Conservation (phyloP, 2,113 vertebrate genomes). For the Chlorodrepanis virens region DNA sequence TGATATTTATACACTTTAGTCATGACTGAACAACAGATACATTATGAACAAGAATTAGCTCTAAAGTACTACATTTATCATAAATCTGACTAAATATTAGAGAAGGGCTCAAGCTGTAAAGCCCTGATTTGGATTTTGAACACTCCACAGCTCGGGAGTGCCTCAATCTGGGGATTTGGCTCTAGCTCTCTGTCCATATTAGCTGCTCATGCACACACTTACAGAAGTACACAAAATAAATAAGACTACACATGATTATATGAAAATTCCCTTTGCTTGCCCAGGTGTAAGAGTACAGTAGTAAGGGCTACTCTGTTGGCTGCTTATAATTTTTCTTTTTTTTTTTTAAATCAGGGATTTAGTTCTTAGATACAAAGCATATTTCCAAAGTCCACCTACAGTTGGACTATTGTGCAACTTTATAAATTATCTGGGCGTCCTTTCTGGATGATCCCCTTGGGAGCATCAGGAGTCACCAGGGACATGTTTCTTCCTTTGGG, state of each 20-base stretch:
- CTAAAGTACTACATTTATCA: constrained; percentile 7
- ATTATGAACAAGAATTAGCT: constrained; percentile 9
- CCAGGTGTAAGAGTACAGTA: neutral
- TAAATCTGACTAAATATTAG: constrained; percentile 49
- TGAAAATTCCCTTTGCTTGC: neutral
- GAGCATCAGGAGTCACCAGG: neutral
- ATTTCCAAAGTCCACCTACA: neutral
- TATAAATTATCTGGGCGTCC: neutral
- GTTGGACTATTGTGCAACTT: rapidly evolving
- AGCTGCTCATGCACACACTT: neutral
- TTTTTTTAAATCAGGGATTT: neutral
- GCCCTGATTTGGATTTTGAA: neutral
- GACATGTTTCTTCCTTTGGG: neutral
- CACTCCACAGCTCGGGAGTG: neutral
- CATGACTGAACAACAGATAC: neutral
- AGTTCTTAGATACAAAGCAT: neutral
- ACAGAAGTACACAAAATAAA: neutral
- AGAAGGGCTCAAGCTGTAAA: neutral
- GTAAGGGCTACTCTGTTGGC: neutral
- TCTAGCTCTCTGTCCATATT: neutral
- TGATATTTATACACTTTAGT: neutral
- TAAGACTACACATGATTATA: neutral
- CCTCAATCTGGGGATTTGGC: neutral
- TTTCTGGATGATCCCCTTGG: no score
- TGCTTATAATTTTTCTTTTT: neutral